Evolutionary conservation across 2,797 vertebrate genomes (phyloP).

Genomic region (Telmatherina bonti): DNA sequence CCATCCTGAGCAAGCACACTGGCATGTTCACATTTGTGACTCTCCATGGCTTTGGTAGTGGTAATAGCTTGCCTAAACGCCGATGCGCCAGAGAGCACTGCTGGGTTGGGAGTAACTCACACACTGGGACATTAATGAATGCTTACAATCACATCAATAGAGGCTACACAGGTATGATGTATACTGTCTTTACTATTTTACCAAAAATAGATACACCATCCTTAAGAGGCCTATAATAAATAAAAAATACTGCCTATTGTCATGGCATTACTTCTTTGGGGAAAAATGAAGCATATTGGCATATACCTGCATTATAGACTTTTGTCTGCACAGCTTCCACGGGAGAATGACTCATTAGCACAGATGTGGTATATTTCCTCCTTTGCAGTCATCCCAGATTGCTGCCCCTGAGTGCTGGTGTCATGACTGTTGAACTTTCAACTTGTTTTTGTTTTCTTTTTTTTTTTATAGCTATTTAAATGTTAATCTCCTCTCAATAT

Average conservation of each 20-base stretch:
- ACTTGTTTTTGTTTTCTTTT: no score
- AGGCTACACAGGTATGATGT: background rate
- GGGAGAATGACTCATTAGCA: conserved; percentile 63
- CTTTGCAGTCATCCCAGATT: conserved; percentile 29
- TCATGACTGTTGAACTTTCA: conserved; percentile 57
- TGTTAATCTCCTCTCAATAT: conserved; percentile 54
- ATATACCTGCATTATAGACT: conserved; percentile 52
- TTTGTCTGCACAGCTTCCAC: conserved; percentile 43
- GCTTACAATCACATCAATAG: background rate
- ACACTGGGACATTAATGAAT: background rate
- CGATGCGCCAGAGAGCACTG: no score
- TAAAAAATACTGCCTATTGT: no score
- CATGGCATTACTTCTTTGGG: no score
- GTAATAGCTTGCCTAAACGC: no score
- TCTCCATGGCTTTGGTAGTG: no score
- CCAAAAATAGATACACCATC: conserved; percentile 8
- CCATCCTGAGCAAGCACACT: no score
- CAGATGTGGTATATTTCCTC: conserved; percentile 55
- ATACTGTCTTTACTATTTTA: background rate
- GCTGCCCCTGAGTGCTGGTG: conserved; percentile 34
- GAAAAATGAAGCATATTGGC: conserved; percentile 34
- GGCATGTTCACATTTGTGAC: no score
- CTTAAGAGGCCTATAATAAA: conserved; percentile 7
- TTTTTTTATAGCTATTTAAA: conserved; percentile 67
- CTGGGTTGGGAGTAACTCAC: no score